Evolutionary conservation across 2,797 vertebrate species (phyloP), one percentile per base, ranked within the genome.

Genomic region (Heteromormyrus szaboi): DNA sequence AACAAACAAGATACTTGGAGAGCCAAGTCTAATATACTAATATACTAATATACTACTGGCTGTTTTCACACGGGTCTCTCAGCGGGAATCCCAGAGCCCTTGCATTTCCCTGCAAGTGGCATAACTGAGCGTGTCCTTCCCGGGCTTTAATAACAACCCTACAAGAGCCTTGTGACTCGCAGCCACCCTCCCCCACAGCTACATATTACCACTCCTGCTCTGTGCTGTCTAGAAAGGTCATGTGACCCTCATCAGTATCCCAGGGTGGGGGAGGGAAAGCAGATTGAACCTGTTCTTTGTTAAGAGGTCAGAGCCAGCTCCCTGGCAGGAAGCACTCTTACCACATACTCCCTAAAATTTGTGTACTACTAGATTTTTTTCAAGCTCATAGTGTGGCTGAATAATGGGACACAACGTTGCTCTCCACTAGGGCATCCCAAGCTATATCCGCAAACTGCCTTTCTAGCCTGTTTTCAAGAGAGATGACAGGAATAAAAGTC

Each of bases 261-360:
- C 91, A 88, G 91, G 91, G 92, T 92, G 95, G 95, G 94, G 96
- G 96, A 95, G 93, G 96, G 96, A 95, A 94, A 92, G 95, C 93
- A 94, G 93, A 94, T 95, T 94, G 92, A 96, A 96, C 95, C 97
- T 96, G 97, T 96, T 97, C 97, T 97, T 95, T 96, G 97, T 96
- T 97, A 95, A 93, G 97, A 96, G 97, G 97, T 98, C 97, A 97
- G 93, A 89, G 93, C 93, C 91, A 91, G 95, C 95, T 95, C 95
- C 94, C 94, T 92, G 94, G 93, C 93, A 94, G 93, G 95, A 94
- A 94, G 90, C 91, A 62, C 92, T 92, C 44, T 90, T 97, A 97
- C 98, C 97, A 89, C 90, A 93, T 72, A 91, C 3, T 89, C 85
- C 89, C 83, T 94, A 97, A 95, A 93, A 97, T 95, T 94, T 0